phyloP scores from a whole-genome alignment of 1,140 invertebrate genomes.

The Drosophila navojoa region DNA sequence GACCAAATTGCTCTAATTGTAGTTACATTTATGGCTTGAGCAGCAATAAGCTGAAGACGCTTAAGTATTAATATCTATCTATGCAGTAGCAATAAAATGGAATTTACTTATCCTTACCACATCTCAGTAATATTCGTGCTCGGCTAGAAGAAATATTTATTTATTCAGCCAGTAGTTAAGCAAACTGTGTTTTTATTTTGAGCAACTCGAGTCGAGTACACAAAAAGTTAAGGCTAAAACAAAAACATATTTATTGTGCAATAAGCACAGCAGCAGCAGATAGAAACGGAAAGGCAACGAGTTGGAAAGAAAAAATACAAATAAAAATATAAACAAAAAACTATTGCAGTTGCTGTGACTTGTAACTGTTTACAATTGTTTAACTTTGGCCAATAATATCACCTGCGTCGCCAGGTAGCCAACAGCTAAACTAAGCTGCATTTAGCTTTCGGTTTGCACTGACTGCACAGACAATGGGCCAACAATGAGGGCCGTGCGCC shows the following conservation, averaged over 20 bases:
- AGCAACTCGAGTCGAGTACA: not conserved
- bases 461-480: constrained; percentile 17
- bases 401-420: constrained; percentile 53
- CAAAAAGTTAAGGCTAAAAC: not conserved
- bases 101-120: not conserved
- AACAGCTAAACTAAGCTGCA: constrained; percentile 60
- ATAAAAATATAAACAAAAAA: constrained; percentile 42
- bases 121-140: not conserved
- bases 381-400: constrained; percentile 77
- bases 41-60: constrained; percentile 6
- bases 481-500: constrained; percentile 29
- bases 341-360: constrained; percentile 68
- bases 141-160: not conserved
- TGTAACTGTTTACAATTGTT: constrained; percentile 69
- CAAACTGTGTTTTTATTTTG: too few species aligned
- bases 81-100: constrained; percentile 2
- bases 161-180: too few species aligned
- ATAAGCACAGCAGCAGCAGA: not conserved
- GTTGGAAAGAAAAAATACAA: constrained; percentile 34
- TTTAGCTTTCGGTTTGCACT: constrained; percentile 41
- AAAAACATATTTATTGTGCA: not conserved
- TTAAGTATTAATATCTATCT: constrained; percentile 8
- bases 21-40: constrained; percentile 12
- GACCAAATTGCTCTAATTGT: not conserved
- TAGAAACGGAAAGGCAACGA: constrained; percentile 20